Conservation (phyloP, 2,888 invertebrate genomes). For the Lochmaea crataegi region DNA sequence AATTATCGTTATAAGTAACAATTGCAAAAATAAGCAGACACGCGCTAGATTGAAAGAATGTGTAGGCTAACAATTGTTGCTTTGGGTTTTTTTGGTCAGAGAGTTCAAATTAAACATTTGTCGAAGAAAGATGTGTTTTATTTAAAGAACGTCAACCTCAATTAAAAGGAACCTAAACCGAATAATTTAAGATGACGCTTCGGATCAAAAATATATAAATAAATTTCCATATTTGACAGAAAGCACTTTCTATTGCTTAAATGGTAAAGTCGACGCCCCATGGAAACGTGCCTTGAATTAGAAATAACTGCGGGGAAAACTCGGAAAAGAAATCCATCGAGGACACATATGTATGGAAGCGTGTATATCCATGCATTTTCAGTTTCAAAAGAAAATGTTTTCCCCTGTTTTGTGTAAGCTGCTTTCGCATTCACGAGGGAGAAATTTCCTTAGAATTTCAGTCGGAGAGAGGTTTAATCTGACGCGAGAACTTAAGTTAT, state of each 20-base stretch:
- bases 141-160: too few species aligned
- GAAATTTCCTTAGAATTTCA: conserved; percentile 64
- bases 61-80: too few species aligned
- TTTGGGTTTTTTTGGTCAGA: too few species aligned
- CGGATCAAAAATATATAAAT: conserved; percentile 3
- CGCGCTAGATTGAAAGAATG: too few species aligned
- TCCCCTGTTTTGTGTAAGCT: conserved; percentile 63
- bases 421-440: conserved; percentile 65
- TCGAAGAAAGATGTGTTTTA: too few species aligned
- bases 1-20: too few species aligned
- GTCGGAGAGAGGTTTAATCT: conserved; percentile 54
- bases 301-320: conserved; percentile 48
- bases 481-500: conserved; percentile 47
- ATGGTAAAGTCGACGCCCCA: conserved; percentile 51
- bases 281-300: conserved; percentile 54
- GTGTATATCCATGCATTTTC: conserved; percentile 63
- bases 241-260: conserved; percentile 40
- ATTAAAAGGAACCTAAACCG: too few species aligned
- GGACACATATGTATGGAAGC: conserved; percentile 62
- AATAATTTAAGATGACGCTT: background rate
- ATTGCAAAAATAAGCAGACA: too few species aligned
- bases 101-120: too few species aligned
- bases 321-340: conserved; percentile 41
- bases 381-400: conserved; percentile 63
- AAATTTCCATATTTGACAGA: conserved; percentile 41